These are phyloP conservation scores for Thripadectes ignobilis DNA, from an alignment of 2,797 vertebrate species.

Conservation along the genomic window DNA sequence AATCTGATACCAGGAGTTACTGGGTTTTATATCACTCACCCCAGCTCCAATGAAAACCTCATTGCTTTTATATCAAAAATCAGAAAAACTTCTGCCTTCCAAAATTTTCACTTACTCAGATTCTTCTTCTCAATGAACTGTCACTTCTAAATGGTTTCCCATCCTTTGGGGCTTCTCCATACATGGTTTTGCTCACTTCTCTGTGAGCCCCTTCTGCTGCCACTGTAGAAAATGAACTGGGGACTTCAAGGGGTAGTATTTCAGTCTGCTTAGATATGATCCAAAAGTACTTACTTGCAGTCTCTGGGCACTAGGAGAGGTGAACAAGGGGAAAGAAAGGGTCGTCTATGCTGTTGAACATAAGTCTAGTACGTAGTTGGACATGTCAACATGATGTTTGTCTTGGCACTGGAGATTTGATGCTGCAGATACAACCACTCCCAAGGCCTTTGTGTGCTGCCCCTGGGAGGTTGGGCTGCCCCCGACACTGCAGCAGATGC, in stretches of 20 bases:
- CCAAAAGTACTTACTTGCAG: background rate
- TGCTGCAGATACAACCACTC: background rate
- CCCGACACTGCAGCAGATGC: conserved; percentile 9
- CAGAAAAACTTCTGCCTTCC: background rate
- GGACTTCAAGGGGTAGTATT: background rate
- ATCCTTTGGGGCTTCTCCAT: background rate
- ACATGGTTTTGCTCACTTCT: background rate
- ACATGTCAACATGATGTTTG: background rate
- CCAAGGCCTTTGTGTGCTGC: background rate
- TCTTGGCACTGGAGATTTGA: background rate
- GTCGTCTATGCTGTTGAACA: background rate
- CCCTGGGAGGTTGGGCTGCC: background rate
- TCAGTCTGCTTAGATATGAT: background rate
- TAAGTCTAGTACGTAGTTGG: background rate
- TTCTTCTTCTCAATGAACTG: background rate
- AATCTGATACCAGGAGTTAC: background rate
- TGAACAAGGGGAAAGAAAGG: background rate
- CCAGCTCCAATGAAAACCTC: background rate
- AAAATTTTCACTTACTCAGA: background rate
- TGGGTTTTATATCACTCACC: background rate
- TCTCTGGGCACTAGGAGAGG: background rate
- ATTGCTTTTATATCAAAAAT: background rate
- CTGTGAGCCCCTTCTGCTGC: background rate
- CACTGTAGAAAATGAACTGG: background rate
- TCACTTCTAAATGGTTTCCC: background rate